phyloP scores from a whole-genome alignment of 2,888 invertebrate genomes.

The Agrotis segetum region DNA sequence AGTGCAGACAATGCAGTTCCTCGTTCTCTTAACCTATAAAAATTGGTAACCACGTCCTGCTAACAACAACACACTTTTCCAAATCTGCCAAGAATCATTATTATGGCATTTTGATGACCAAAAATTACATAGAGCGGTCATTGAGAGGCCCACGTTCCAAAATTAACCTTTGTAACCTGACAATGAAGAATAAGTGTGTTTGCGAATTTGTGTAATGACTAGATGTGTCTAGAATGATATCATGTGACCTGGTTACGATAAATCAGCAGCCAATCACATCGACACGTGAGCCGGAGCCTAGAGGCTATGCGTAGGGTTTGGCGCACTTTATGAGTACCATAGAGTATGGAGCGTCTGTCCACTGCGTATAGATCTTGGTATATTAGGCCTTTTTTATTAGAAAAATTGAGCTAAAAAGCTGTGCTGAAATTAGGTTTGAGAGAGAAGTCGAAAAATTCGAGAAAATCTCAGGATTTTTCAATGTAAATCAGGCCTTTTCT shows the following conservation, averaged over 20 bases:
- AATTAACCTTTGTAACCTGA: neutral
- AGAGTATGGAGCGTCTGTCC: conserved; percentile 30
- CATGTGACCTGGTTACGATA: conserved; percentile 61
- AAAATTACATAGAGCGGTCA: neutral
- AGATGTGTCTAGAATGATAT: conserved; percentile 45
- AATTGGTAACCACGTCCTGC: neutral
- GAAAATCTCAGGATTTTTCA: too few relatives aligned
- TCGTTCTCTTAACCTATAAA: too few relatives aligned
- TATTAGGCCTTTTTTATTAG: too few relatives aligned
- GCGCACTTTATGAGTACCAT: conserved; percentile 34
- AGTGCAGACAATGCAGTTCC: neutral
- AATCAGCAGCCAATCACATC: conserved; percentile 58
- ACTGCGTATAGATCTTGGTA: conserved; percentile 4
- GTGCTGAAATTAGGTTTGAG: too few relatives aligned
- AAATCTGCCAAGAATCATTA: neutral
- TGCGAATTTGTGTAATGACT: conserved; percentile 12
- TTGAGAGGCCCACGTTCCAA: neutral
- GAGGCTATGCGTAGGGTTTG: conserved; percentile 52
- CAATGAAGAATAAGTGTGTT: neutral
- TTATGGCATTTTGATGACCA: neutral
- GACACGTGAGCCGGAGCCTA: conserved; percentile 49
- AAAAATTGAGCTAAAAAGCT: too few relatives aligned
- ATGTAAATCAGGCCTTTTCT: too few relatives aligned
- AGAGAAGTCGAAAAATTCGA: too few relatives aligned
- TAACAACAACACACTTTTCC: neutral